phyloP scores from a whole-genome alignment of 2,888 invertebrate species.

The Allophyes oxyacanthae region DNA sequence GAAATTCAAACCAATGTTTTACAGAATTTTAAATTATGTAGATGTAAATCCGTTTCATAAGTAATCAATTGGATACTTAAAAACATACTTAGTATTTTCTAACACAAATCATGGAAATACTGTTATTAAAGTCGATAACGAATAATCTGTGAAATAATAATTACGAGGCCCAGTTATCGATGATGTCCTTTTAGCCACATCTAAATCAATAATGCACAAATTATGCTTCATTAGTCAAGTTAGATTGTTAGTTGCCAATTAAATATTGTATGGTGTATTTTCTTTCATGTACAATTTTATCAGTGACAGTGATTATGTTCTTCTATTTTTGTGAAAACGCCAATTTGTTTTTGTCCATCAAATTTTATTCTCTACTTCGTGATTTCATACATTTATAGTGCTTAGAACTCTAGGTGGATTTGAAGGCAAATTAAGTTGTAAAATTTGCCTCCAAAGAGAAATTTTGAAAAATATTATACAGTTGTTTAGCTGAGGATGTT shows the following conservation, averaged over 20 bases:
- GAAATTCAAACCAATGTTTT: too few relatives aligned
- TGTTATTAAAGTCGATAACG: too few relatives aligned
- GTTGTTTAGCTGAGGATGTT: slow-evolving; percentile 35
- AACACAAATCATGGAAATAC: too few relatives aligned
- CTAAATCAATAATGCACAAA: slow-evolving; percentile 53
- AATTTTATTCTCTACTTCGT: slow-evolving; percentile 62
- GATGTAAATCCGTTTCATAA: background rate
- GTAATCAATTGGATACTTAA: background rate
- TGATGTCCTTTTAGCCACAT: slow-evolving; percentile 57
- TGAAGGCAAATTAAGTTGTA: slow-evolving; percentile 34
- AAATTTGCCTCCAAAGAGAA: slow-evolving; percentile 47
- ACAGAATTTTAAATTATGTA: slow-evolving; percentile 8
- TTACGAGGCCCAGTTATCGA: slow-evolving; percentile 42
- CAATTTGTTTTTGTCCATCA: slow-evolving; percentile 56
- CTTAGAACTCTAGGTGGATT: slow-evolving; percentile 63
- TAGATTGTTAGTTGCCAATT: slow-evolving; percentile 57
- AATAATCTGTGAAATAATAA: too few relatives aligned
- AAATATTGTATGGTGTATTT: slow-evolving; percentile 39
- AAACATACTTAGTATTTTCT: too few relatives aligned
- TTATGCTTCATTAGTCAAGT: slow-evolving; percentile 54
- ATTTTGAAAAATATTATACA: slow-evolving; percentile 42
- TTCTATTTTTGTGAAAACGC: slow-evolving; percentile 62
- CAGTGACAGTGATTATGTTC: slow-evolving; percentile 57
- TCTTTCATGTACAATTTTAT: slow-evolving; percentile 44
- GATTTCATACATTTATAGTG: slow-evolving; percentile 68